A percentile compares a stretch with the other conserved stretches of the same genome.
phyloP scores from a whole-genome alignment of 2,797 vertebrate species.

The Monodelphis domestica region DNA sequence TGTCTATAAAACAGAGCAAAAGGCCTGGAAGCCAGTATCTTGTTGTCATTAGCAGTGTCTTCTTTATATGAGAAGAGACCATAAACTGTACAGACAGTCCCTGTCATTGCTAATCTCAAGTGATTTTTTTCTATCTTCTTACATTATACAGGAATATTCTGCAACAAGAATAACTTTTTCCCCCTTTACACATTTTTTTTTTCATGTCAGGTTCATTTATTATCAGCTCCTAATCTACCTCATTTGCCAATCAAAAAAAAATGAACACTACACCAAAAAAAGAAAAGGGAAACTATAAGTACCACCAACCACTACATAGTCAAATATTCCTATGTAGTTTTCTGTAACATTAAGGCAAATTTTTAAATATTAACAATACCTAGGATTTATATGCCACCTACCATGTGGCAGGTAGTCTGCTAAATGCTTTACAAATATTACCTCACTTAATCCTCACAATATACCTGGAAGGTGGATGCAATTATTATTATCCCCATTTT shows the following conservation, averaged over 20 bases:
- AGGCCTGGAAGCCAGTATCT: background rate
- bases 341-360: slow-evolving; percentile 5
- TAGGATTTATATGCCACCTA: slow-evolving; percentile 11
- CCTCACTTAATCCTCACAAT: background rate
- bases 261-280: background rate
- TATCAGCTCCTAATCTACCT: background rate
- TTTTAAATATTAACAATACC: background rate
- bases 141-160: slow-evolving; percentile 22
- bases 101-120: slow-evolving; percentile 8
- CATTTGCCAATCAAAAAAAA: slow-evolving; percentile 39
- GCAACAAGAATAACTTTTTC: background rate
- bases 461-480: background rate
- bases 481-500: background rate
- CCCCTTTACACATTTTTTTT: background rate
- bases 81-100: background rate
- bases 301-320: background rate
- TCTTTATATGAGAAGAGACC: background rate
- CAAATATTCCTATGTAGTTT: slow-evolving; percentile 25
- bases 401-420: background rate
- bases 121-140: slow-evolving; percentile 4
- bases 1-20: slow-evolving; percentile 21
- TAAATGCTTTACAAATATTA: background rate
- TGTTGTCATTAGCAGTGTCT: slow-evolving; percentile 38
- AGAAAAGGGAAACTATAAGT: background rate
- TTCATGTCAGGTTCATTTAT: slow-evolving; percentile 7